phyloP scores from a whole-genome alignment of 2,113 vertebrate species.

The Menidia beryllina region DNA sequence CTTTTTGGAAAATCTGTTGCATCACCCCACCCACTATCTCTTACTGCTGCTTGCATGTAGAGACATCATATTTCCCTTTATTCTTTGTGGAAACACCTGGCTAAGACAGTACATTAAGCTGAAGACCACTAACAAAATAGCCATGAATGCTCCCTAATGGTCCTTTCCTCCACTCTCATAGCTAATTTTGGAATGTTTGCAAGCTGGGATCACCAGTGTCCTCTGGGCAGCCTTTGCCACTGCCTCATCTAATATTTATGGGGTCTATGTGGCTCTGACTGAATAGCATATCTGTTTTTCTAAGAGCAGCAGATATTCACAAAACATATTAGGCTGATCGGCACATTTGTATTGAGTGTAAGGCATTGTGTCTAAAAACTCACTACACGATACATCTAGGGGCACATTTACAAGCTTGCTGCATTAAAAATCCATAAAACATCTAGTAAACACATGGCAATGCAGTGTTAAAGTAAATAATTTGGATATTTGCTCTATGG shows the following conservation, averaged over 20 bases:
- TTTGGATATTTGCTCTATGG: slow-evolving; percentile 25
- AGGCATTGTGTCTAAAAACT: slow-evolving; percentile 13
- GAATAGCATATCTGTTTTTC: slow-evolving; percentile 36
- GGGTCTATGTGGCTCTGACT: slow-evolving; percentile 47
- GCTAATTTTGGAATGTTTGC: slow-evolving; percentile 44
- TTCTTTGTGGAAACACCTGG: slow-evolving; percentile 13
- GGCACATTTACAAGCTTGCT: not conserved
- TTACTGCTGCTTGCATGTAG: not conserved
- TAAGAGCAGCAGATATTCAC: slow-evolving; percentile 65
- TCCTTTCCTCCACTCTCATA: slow-evolving; percentile 11
- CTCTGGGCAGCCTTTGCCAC: slow-evolving; percentile 62
- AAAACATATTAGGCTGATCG: slow-evolving; percentile 60
- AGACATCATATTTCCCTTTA: not conserved
- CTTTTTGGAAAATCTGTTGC: slow-evolving; percentile 49
- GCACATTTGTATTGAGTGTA: slow-evolving; percentile 33
- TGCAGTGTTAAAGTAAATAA: slow-evolving; percentile 18
- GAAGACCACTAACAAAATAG: not conserved
- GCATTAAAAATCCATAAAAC: not conserved
- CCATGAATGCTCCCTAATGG: slow-evolving; percentile 23
- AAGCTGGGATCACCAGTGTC: slow-evolving; percentile 63
- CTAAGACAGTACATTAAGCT: not conserved
- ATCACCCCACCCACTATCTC: not conserved
- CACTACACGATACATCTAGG: slow-evolving; percentile 36
- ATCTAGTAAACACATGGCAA: not conserved
- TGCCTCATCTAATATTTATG: slow-evolving; percentile 78